Evolutionary conservation across 1,140 invertebrate species (phyloP), one percentile per base, ranked within the genome.

Genomic region (Procambarus virginalis): DNA sequence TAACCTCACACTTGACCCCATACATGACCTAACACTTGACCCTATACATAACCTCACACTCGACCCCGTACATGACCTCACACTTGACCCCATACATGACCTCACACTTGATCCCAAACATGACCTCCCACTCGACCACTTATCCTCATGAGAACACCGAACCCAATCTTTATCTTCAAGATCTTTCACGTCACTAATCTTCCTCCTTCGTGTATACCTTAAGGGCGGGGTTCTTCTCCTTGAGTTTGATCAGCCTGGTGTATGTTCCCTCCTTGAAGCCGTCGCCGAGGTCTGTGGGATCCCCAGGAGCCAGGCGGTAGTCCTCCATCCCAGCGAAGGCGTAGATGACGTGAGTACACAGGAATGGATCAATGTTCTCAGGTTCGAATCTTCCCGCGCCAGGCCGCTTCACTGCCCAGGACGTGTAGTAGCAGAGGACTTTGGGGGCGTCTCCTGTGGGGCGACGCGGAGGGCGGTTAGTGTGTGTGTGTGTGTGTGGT

Each of bases 301-400:
- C 92, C 79, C 96, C 96, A 20, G 95, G 95, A 0, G 96, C 94
- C 1, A 98, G 94, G 93, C 97, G 96, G 94, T 97, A 96, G 92
- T 98, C 97, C 93, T 94, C 93, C 84, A 92, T 90, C 58, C 81
- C 79, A 12, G 97, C 98, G 93, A 99, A 99, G 3, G 98, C 97
- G 93, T 97, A 99, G 48, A 99, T 96, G 22, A 99, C 94, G 94
- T 99, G 98, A 0, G 97, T 99, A 93, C 98, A 99, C 0, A 99
- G 96, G 46, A 92, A 93, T 0, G 97, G 94, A 93, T 99, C 97
- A 14, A 99, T 96, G 93, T 98, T 96, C 91, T 98, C 97, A 0
- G 98, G 97, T 76, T 95, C 95, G 94, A 98, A 99, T 93, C 96
- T 96, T 9, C 97, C 98, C 46, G 95, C 95, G 73, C 97, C 97